Base-by-base conservation (phyloP, 92 coral and sea anemone genomes). In the Phenganax stokvisi region DNA sequence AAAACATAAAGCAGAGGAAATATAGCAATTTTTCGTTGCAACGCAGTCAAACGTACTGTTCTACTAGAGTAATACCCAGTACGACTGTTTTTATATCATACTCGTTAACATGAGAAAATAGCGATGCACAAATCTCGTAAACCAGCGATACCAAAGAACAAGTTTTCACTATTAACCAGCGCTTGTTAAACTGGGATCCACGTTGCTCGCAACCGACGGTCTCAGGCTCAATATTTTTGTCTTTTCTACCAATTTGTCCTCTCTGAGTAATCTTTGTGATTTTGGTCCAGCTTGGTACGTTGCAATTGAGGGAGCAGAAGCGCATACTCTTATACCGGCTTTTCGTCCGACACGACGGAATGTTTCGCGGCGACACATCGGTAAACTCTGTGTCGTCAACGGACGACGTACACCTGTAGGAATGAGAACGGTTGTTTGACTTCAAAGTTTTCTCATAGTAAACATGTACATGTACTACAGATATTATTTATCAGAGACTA, bases 361-460 rank as follows among this genome's bases (percentile, higher is more conserved):
- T 4, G 37, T 15, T 51, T 78, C 76, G 30, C 67, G 82, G 28
- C 90, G 91, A 56, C 77, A 53, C 57, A 91, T 85, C 17, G 90
- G 88, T 51, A 90, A 83, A 84, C 96, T 89, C 74, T 93, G 97
- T 28, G 93, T 86, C 16, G 97, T 93, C 80, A 87, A 91, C 12
- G 97, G 97, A 20, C 97, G 92, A 63, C 86, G 86, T 81, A 85
- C 88, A 75, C 92, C 96, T 91, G 70, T 51, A 66, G 17, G 75
- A 27, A 58, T 15, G 59, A 83, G 2, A 65, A n/a, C 47, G 47
- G 47, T 37, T 31, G 16, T 63, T 15, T 30, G 8, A 44, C 58
- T 6, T 4, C 12, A 15, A 27, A 16, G 56, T 51, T 5, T 69
- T 47, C 8, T 54, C 10, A 17, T 75, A 9, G n/a, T 8, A 15